These are phyloP conservation scores for Sesamia inferens DNA, from an alignment of 2,888 invertebrate species.

Conservation along the genomic window DNA sequence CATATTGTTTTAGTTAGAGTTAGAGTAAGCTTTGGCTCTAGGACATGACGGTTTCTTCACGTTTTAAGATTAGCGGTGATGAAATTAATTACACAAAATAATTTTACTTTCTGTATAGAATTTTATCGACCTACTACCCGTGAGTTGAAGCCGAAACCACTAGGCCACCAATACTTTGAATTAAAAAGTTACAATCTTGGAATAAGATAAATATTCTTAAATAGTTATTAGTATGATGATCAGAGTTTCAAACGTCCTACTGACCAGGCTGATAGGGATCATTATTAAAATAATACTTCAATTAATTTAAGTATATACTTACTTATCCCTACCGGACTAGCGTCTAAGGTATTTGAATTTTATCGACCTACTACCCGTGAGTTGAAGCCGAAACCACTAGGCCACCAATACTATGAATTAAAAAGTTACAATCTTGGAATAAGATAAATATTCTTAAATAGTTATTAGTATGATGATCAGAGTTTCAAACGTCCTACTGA, in stretches of 20 bases:
- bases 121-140: neutral
- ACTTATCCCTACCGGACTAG: neutral
- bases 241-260: neutral
- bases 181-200: neutral
- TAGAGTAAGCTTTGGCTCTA: neutral
- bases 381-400: neutral
- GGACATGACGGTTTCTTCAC: no score
- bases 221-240: neutral
- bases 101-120: no score
- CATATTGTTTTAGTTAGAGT: no score
- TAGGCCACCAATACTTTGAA: neutral
- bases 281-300: neutral
- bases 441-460: neutral
- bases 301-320: no score
- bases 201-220: neutral
- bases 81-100: no score
- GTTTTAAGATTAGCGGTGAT: no score
- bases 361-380: neutral
- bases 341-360: no score
- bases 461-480: neutral
- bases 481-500: neutral
- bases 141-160: neutral
- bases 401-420: neutral
- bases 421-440: neutral
- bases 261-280: neutral